Conservation (phyloP, 2,888 invertebrate species). For the Drosophila helvetica region DNA sequence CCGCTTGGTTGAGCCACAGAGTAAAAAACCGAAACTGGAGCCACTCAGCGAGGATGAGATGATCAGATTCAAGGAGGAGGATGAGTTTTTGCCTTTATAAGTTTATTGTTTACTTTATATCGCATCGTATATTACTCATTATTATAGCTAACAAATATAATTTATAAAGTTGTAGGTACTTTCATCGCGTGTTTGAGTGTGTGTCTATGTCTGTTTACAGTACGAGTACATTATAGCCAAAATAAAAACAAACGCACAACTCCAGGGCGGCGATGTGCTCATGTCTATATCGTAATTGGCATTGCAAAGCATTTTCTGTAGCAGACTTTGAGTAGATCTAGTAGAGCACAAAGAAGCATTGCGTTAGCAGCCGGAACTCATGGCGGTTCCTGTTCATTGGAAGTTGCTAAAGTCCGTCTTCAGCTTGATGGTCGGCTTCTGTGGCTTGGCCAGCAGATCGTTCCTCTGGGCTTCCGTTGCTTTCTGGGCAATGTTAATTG, state of each 20-base stretch:
- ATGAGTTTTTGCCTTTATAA: conserved; percentile 37
- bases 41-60: conserved; percentile 32
- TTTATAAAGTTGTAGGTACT: conserved; percentile 50
- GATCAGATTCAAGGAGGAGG: conserved; percentile 19
- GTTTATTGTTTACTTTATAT: conserved; percentile 35
- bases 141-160: conserved; percentile 70
- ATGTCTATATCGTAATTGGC: conserved; percentile 15
- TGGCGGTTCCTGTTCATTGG: conserved; percentile 84
- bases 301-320: conserved; percentile 33
- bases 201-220: too few species aligned
- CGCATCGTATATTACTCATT: conserved; percentile 42
- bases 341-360: conserved; percentile 4
- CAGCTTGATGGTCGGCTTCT: conserved; percentile 92
- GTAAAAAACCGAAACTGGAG: conserved; percentile 21
- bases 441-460: conserved; percentile 81
- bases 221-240: conserved; percentile 43
- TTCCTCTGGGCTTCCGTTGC: conserved; percentile 85
- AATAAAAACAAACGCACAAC: conserved; percentile 18
- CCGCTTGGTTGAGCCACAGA: neutral
- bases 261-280: conserved; percentile 2
- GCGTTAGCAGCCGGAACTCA: conserved; percentile 20
- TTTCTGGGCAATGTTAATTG: conserved; percentile 84
- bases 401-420: conserved; percentile 98
- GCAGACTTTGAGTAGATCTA: neutral
- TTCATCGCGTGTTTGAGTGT: conserved; percentile 36